These are phyloP conservation scores for Metridium senile DNA, from an alignment of 92 coral and sea anemone genomes.

Conservation along the genomic window DNA sequence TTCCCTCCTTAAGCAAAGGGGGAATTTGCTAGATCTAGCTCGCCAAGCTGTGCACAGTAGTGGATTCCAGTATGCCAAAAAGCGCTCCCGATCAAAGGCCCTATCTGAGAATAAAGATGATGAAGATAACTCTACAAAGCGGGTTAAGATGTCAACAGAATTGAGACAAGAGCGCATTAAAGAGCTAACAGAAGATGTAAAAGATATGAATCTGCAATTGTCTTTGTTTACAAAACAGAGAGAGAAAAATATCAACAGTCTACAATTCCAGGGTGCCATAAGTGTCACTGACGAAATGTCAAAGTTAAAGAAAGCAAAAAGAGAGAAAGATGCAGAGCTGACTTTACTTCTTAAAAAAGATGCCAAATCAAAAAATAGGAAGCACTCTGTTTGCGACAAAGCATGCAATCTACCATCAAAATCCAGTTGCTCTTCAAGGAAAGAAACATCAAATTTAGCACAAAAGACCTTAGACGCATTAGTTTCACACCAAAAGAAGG, in stretches of 20 bases:
- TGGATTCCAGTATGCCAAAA: slow-evolving; percentile 54
- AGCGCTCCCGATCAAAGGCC: slow-evolving; percentile 45
- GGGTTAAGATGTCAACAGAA: slow-evolving; percentile 42
- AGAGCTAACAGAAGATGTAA: slow-evolving; percentile 54
- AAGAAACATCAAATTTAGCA: slow-evolving; percentile 29
- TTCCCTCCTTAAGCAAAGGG: slow-evolving; percentile 31
- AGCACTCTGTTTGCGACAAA: too few relatives aligned
- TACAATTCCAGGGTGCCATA: slow-evolving; percentile 49
- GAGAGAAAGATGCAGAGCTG: slow-evolving; percentile 45
- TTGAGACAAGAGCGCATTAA: slow-evolving; percentile 45
- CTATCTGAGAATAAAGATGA: slow-evolving; percentile 30
- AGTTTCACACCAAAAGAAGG: not conserved
- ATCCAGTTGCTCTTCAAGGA: slow-evolving; percentile 30
- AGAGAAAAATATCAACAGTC: slow-evolving; percentile 37
- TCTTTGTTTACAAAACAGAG: slow-evolving; percentile 39
- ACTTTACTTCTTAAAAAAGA: slow-evolving; percentile 40
- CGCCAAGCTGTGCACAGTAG: slow-evolving; percentile 43
- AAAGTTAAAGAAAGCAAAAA: slow-evolving; percentile 43
- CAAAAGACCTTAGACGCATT: not conserved
- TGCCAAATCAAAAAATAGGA: slow-evolving; percentile 59
- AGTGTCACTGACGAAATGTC: slow-evolving; percentile 47
- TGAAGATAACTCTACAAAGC: slow-evolving; percentile 14
- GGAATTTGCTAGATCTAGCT: slow-evolving; percentile 52
- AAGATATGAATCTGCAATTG: slow-evolving; percentile 49
- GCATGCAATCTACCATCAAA: too few relatives aligned